Conservation (phyloP, 2,888 invertebrate species). For the Maniola hyperantus region DNA sequence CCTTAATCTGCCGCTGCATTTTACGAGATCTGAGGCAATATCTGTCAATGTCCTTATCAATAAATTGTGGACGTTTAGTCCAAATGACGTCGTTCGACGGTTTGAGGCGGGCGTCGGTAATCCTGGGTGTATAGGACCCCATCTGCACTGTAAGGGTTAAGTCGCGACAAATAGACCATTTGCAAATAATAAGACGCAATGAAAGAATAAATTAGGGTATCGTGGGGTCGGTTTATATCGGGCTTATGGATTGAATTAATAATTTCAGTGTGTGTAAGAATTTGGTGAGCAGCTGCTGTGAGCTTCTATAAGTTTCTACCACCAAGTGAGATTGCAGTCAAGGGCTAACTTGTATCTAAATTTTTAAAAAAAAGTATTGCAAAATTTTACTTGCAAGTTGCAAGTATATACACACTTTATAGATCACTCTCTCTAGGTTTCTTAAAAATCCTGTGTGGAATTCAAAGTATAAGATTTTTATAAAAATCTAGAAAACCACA, state of each 20-base stretch:
- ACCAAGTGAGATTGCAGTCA: too few species aligned
- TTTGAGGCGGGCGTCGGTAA: constrained; percentile 71
- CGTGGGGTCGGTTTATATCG: constrained; percentile 42
- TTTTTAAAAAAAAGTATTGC: too few species aligned
- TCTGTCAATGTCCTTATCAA: constrained; percentile 82
- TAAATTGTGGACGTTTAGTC: constrained; percentile 78
- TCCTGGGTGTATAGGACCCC: constrained; percentile 75
- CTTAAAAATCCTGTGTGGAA: too few species aligned
- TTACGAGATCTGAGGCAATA: constrained; percentile 77
- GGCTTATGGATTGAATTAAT: constrained; percentile 32
- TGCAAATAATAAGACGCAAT: constrained; percentile 82
- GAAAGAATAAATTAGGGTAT: constrained; percentile 80
- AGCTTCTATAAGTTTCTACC: neutral
- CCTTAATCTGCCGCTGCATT: constrained; percentile 79
- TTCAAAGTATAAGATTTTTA: too few species aligned
- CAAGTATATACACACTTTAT: too few species aligned
- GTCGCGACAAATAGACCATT: constrained; percentile 82
- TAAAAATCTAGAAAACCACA: too few species aligned
- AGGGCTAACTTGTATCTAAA: too few species aligned
- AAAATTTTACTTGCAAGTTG: too few species aligned
- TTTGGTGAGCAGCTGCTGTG: neutral
- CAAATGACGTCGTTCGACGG: constrained; percentile 79
- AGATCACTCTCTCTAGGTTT: too few species aligned
- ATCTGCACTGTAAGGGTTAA: constrained; percentile 80
- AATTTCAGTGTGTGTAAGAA: constrained; percentile 13